A percentile compares a stretch with the other conserved stretches of the same genome.
These are phyloP conservation scores for Drosophila pectinifera DNA, from an alignment of 1,140 invertebrate species.

Conservation along the genomic window DNA sequence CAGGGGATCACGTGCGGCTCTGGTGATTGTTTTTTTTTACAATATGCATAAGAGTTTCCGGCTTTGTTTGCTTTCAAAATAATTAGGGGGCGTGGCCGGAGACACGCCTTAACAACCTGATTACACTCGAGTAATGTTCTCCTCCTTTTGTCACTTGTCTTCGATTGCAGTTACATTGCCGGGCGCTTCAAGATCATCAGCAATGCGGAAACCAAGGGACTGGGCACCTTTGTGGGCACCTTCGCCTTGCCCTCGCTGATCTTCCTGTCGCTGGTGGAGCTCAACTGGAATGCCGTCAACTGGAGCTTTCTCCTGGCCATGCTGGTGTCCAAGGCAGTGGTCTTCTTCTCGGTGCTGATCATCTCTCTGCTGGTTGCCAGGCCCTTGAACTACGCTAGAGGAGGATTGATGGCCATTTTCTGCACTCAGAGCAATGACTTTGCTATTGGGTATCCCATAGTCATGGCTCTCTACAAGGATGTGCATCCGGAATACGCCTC, in stretches of 20 bases:
- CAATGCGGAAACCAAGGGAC: conserved; percentile 94
- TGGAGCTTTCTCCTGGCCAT: conserved; percentile 96
- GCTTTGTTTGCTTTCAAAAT: too few relatives aligned
- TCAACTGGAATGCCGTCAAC: conserved; percentile 94
- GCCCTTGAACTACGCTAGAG: conserved; percentile 92
- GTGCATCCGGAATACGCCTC: conserved; percentile 95
- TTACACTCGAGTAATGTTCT: conserved; percentile 24
- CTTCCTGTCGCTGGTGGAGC: conserved; percentile 94
- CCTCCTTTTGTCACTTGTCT: conserved; percentile 1
- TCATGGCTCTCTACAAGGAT: conserved; percentile 90
- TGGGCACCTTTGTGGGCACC: conserved; percentile 96
- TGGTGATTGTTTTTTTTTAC: conserved; percentile 27
- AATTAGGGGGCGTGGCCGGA: conserved; percentile 34
- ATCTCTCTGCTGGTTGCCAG: conserved; percentile 92
- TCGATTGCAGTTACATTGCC: conserved; percentile 92
- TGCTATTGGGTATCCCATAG: conserved; percentile 97
- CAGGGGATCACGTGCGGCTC: conserved; percentile 32
- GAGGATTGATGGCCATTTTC: conserved; percentile 97
- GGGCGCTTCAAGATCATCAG: conserved; percentile 94
- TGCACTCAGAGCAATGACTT: conserved; percentile 99
- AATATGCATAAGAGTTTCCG: conserved; percentile 48
- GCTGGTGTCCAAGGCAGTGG: conserved; percentile 92
- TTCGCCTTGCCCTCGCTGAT: conserved; percentile 97
- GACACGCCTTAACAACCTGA: conserved; percentile 41
- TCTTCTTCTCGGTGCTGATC: conserved; percentile 93